A percentile compares a stretch with the other conserved stretches of the same genome.
phyloP scores from a whole-genome alignment of 2,888 invertebrate species.

The Philereme vetulata region DNA sequence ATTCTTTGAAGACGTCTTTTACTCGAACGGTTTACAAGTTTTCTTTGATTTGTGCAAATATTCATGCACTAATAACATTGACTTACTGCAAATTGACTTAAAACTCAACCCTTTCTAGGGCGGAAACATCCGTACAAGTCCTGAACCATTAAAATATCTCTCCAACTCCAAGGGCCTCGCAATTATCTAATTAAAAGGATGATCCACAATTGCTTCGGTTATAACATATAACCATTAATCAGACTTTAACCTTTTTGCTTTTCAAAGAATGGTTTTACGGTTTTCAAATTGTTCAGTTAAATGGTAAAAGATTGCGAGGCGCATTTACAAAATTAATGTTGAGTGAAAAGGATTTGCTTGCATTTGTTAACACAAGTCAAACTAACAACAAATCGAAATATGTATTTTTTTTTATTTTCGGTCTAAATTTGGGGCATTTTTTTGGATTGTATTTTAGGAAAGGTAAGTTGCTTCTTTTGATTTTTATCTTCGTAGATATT shows the following conservation, averaged over 20 bases:
- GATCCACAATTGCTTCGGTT: constrained; percentile 28
- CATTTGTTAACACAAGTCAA: too few species aligned
- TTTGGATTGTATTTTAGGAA: too few species aligned
- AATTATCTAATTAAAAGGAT: constrained; percentile 48
- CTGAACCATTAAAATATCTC: constrained; percentile 1
- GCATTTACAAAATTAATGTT: constrained; percentile 11
- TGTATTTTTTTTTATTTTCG: too few species aligned
- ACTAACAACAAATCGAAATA: too few species aligned
- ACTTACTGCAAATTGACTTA: too few species aligned
- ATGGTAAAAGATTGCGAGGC: constrained; percentile 13
- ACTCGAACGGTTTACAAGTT: too few species aligned
- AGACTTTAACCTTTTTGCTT: constrained; percentile 10
- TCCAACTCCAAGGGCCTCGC: constrained; percentile 3
- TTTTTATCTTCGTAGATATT: too few species aligned
- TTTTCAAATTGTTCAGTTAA: constrained; percentile 14
- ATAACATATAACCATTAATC: constrained; percentile 33
- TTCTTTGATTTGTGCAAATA: too few species aligned
- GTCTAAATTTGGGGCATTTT: too few species aligned
- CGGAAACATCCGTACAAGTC: constrained; percentile 4
- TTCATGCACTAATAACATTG: too few species aligned
- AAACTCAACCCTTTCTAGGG: background rate
- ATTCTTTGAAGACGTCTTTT: too few species aligned
- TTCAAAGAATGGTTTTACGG: constrained; percentile 15
- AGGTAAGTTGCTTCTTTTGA: too few species aligned
- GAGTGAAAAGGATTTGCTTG: background rate